phyloP scores from a whole-genome alignment of 2,113 vertebrate species.

The Dolichotis patagonum region DNA sequence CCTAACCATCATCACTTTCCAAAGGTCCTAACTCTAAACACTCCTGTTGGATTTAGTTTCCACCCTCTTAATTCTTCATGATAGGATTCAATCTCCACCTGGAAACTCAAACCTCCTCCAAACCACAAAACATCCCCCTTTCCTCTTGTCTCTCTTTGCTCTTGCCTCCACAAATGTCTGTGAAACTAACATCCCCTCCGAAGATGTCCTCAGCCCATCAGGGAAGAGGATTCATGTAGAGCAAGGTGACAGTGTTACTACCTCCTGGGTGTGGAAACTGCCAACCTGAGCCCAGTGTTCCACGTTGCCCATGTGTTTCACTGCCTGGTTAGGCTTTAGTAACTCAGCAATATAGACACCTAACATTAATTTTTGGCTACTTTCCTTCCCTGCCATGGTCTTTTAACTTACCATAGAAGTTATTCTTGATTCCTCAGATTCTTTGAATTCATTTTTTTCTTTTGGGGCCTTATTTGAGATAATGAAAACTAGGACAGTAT shows the following conservation, averaged over 20 bases:
- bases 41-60: too few relatives aligned
- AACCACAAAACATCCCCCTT: background rate
- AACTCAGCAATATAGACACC: background rate
- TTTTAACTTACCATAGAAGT: background rate
- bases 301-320: background rate
- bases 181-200: background rate
- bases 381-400: background rate
- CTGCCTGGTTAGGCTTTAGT: background rate
- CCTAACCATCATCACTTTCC: background rate
- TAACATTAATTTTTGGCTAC: background rate
- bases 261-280: background rate
- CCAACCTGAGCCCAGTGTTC: background rate
- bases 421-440: background rate
- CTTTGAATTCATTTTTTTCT: background rate
- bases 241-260: background rate
- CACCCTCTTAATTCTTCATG: too few relatives aligned
- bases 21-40: too few relatives aligned
- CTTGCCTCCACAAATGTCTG: background rate
- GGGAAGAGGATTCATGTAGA: background rate
- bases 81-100: background rate
- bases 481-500: background rate
- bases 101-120: background rate
- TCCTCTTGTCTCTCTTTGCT: background rate
- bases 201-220: background rate
- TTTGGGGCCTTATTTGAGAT: background rate